Evolutionary conservation across 1,140 invertebrate species (phyloP), one percentile per base, ranked within the genome.

Genomic region (Bombus waltoni): DNA sequence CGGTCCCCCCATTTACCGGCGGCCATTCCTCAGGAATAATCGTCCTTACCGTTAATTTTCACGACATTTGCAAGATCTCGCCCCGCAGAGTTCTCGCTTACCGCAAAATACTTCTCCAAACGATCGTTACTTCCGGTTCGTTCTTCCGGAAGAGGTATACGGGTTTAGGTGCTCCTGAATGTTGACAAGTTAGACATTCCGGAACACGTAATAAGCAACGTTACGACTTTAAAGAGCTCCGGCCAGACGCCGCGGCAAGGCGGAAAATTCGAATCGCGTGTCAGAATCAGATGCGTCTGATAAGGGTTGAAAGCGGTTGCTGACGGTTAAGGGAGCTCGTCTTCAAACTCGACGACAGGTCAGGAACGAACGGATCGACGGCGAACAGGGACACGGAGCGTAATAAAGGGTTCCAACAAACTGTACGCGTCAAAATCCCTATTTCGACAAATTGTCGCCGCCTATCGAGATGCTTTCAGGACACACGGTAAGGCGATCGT

Each of bases 211-310:
- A 86, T 89, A 88, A 78, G 71, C 44, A 62, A 53, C 28, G 70
- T 71, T 75, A 68, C 75, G 74, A 88, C 38, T 83, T 89, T 89
- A 87, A 89, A 87, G 85, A 80, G 72, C 28, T 38, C 28, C n/a
- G 73, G 18, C 57, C 66, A 83, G 81, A 73, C 72, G 42, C 47
- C 35, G n/a, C 66, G 81, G 87, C 28, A 83, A 70, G 28, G 35
- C 84, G 80, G 81, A 59, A 87, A 86, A 90, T 89, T 90, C 88
- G 81, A 89, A 90, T 89, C 87, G 71, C 81, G 76, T 87, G 88
- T 89, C 88, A 90, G 88, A 90, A 65, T 90, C 88, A 90, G 88
- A 89, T 73, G 77, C 72, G 81, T 81, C 68, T 89, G 88, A 90
- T 90, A 90, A 90, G 81, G 88, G 88, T 89, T 87, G 85, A 87